phyloP scores from a whole-genome alignment of 2,888 invertebrate species.

The Pediacus dermestoides region DNA sequence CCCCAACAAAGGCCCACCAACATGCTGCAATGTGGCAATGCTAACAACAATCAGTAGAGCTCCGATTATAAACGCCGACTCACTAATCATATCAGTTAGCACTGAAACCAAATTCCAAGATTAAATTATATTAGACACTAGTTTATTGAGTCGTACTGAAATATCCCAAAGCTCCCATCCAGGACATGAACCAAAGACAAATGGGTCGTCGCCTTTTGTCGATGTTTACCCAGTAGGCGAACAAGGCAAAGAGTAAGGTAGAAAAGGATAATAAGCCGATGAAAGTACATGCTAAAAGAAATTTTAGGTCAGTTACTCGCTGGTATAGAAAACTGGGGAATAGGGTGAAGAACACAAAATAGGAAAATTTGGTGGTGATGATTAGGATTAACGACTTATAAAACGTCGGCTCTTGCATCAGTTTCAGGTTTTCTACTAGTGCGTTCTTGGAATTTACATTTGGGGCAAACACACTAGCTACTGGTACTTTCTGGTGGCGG shows the following conservation, averaged over 20 bases:
- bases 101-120: slow-evolving; percentile 39
- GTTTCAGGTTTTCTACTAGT: slow-evolving; percentile 26
- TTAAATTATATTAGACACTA: slow-evolving; percentile 4
- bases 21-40: slow-evolving; percentile 39
- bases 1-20: slow-evolving; percentile 39
- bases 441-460: too few relatives aligned
- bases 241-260: slow-evolving; percentile 38
- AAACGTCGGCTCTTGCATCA: slow-evolving; percentile 47
- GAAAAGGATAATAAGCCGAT: slow-evolving; percentile 19
- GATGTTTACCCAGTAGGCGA: slow-evolving; percentile 38
- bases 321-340: slow-evolving; percentile 55
- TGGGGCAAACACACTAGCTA: too few relatives aligned
- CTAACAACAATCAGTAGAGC: slow-evolving; percentile 41
- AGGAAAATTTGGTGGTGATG: slow-evolving; percentile 55
- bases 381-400: slow-evolving; percentile 57
- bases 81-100: slow-evolving; percentile 38
- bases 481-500: too few relatives aligned
- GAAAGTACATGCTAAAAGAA: background rate
- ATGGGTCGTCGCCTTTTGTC: slow-evolving; percentile 39
- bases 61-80: slow-evolving; percentile 39
- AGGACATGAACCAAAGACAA: slow-evolving; percentile 48
- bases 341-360: slow-evolving; percentile 53
- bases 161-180: slow-evolving; percentile 55
- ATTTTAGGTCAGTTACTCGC: slow-evolving; percentile 15
- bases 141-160: slow-evolving; percentile 50